phyloP scores from a whole-genome alignment of 2,797 vertebrate species.

The Pterois miles region DNA sequence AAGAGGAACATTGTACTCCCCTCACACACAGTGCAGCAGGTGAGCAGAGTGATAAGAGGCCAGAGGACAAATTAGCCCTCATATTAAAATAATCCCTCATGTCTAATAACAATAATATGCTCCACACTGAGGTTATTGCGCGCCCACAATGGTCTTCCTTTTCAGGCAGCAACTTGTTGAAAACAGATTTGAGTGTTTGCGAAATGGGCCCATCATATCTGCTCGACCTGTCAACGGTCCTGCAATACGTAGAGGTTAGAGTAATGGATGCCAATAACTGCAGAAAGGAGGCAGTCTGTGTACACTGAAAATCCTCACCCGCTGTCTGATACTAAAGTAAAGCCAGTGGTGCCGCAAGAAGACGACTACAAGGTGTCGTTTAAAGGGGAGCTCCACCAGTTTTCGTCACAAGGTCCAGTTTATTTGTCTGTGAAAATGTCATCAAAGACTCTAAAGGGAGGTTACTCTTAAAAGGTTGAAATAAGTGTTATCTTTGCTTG shows the following conservation, averaged over 20 bases:
- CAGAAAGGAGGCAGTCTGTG: slow-evolving; percentile 31
- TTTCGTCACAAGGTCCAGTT: background rate
- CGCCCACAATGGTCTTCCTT: slow-evolving; percentile 51
- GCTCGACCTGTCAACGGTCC: slow-evolving; percentile 62
- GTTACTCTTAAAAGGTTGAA: background rate
- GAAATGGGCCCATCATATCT: slow-evolving; percentile 57
- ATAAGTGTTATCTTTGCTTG: background rate
- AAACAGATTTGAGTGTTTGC: slow-evolving; percentile 65
- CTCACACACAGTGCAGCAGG: slow-evolving; percentile 69
- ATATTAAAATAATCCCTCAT: slow-evolving; percentile 76
- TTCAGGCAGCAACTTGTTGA: slow-evolving; percentile 55
- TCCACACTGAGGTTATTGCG: slow-evolving; percentile 27
- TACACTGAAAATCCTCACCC: slow-evolving; percentile 42
- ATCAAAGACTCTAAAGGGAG: background rate
- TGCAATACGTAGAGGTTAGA: slow-evolving; percentile 45
- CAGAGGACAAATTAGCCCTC: slow-evolving; percentile 66
- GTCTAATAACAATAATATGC: slow-evolving; percentile 69
- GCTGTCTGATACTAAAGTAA: slow-evolving; percentile 48
- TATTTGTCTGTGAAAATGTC: background rate
- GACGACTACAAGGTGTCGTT: background rate
- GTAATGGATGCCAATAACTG: slow-evolving; percentile 44
- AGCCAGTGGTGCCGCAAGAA: slow-evolving; percentile 2
- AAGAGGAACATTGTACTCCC: slow-evolving; percentile 78
- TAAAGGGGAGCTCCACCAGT: background rate
- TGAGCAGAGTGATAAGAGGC: slow-evolving; percentile 68